Evolutionary conservation across 2,797 vertebrate genomes (phyloP).

Genomic region (Anomalospiza imberbis): DNA sequence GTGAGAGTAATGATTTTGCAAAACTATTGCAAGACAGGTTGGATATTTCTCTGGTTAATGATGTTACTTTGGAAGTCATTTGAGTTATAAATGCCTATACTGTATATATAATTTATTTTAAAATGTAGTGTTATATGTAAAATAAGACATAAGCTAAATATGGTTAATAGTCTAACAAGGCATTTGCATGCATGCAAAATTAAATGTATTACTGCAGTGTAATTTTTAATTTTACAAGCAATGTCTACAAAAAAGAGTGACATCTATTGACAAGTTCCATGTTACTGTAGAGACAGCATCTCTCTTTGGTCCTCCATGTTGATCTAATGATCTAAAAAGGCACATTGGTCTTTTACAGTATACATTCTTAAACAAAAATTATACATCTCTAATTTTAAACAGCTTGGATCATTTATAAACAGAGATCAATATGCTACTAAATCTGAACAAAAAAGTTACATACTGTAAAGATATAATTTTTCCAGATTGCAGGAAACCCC

Average conservation of each 20-base stretch:
- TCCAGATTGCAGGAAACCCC: background rate
- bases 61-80: background rate
- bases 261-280: background rate
- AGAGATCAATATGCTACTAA: background rate
- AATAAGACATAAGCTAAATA: background rate
- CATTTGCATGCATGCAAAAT: background rate
- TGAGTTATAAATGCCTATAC: background rate
- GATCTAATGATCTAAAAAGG: background rate
- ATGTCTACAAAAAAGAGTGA: background rate
- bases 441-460: background rate
- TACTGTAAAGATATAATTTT: background rate
- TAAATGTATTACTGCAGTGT: background rate
- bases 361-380: background rate
- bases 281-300: background rate
- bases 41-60: background rate
- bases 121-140: background rate
- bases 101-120: background rate
- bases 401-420: background rate
- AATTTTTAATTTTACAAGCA: background rate
- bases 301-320: background rate
- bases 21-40: background rate
- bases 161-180: background rate
- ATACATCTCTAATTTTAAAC: background rate
- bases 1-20: background rate
- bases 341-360: background rate